These are phyloP conservation scores for Polydesmus complanatus DNA, from an alignment of 2,888 invertebrate species.

Conservation along the genomic window DNA sequence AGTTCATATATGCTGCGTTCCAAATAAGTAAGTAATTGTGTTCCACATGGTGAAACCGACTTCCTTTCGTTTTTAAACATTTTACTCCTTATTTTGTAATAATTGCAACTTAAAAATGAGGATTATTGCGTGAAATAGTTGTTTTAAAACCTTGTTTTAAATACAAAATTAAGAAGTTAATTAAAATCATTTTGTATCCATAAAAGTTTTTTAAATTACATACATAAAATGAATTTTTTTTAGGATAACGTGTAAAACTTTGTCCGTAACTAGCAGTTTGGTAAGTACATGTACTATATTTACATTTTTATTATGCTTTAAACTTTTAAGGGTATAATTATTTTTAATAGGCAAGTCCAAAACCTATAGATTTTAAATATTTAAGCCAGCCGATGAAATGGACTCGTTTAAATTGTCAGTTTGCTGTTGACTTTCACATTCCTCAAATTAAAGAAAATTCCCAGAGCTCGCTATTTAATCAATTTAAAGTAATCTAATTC, in stretches of 20 bases:
- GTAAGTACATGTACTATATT: conserved; percentile 25
- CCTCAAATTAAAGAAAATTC: conserved; percentile 50
- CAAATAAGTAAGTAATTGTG: conserved; percentile 4
- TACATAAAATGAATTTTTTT: conserved; percentile 17
- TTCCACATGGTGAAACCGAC: too few species aligned
- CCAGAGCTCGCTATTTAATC: conserved; percentile 45
- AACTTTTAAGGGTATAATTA: background rate
- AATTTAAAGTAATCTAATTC: conserved; percentile 44
- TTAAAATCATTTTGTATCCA: background rate
- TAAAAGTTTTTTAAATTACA: background rate
- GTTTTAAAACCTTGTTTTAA: background rate
- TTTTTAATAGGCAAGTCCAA: conserved; percentile 35
- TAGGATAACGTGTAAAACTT: conserved; percentile 48
- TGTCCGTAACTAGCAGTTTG: conserved; percentile 40
- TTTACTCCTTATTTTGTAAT: too few species aligned
- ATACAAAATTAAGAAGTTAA: background rate
- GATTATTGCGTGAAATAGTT: too few species aligned
- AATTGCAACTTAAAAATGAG: too few species aligned
- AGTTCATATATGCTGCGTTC: conserved; percentile 5
- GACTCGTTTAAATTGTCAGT: conserved; percentile 58
- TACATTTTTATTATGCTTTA: too few species aligned
- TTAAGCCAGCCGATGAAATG: conserved; percentile 54
- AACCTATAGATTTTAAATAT: conserved; percentile 63
- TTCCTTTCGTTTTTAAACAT: too few species aligned
- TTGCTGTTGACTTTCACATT: conserved; percentile 60